Evolutionary conservation across 2,888 invertebrate genomes (phyloP).

Genomic region (Epirrhoe alternata): DNA sequence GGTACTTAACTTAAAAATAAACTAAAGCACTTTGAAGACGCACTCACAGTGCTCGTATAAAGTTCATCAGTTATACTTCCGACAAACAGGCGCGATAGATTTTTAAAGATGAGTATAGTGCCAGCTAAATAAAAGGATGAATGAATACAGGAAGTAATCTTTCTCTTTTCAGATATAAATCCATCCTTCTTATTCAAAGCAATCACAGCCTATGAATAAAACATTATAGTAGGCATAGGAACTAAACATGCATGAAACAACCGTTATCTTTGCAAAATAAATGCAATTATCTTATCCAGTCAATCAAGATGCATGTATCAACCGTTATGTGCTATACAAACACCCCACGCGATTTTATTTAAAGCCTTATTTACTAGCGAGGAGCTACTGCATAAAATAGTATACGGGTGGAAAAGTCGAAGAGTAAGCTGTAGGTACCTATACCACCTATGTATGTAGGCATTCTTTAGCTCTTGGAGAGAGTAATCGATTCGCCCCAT

Average conservation of each 20-base stretch:
- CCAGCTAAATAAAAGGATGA: slow-evolving; percentile 17
- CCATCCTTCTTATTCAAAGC: slow-evolving; percentile 15
- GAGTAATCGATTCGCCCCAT: slow-evolving; percentile 52
- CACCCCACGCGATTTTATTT: neutral
- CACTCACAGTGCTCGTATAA: neutral
- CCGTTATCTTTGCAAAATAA: slow-evolving; percentile 11
- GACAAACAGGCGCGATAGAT: slow-evolving; percentile 4
- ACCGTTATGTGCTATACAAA: too few relatives aligned
- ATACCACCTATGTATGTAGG: slow-evolving; percentile 20
- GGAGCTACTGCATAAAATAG: neutral
- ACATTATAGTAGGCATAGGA: neutral
- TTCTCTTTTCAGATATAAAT: slow-evolving; percentile 17
- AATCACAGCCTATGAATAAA: slow-evolving; percentile 17
- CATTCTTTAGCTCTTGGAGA: slow-evolving; percentile 26
- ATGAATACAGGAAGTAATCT: slow-evolving; percentile 23
- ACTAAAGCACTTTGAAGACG: slow-evolving; percentile 3
- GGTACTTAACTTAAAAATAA: slow-evolving; percentile 7
- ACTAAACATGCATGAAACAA: neutral
- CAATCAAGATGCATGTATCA: neutral
- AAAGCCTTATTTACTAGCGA: neutral
- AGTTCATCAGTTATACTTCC: slow-evolving; percentile 2
- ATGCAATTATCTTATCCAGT: slow-evolving; percentile 31
- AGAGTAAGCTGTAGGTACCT: neutral
- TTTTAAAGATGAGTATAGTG: neutral
- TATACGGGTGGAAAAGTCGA: slow-evolving; percentile 3